These are phyloP conservation scores for Lagopus leucura DNA, from an alignment of 2,113 vertebrate species.

Conservation along the genomic window DNA sequence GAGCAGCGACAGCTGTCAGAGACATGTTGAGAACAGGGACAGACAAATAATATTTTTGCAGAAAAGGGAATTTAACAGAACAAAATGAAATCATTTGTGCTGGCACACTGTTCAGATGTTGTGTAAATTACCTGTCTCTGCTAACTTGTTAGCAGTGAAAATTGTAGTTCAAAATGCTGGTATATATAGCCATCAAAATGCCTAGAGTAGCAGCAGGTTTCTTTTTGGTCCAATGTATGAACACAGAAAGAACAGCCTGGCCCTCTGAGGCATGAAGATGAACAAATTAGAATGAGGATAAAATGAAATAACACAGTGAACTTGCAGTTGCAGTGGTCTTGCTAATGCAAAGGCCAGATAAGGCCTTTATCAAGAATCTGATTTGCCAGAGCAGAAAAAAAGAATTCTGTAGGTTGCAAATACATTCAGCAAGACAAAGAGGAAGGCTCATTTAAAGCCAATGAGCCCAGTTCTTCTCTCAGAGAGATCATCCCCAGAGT, in stretches of 20 bases:
- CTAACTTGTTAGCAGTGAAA: conserved; percentile 12
- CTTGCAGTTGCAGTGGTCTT: not conserved
- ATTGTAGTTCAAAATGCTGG: not conserved
- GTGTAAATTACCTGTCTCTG: not conserved
- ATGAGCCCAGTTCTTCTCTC: not conserved
- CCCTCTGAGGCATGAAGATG: conserved; percentile 50
- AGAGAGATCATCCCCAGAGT: not conserved
- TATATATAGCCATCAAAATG: not conserved
- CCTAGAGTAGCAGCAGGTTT: not conserved
- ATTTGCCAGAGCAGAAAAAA: conserved; percentile 40
- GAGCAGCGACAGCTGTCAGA: not conserved
- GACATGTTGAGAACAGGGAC: not conserved
- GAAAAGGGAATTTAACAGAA: not conserved
- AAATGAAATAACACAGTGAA: conserved; percentile 31
- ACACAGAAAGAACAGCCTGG: not conserved
- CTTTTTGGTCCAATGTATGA: not conserved
- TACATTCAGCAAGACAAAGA: not conserved
- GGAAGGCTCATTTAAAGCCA: not conserved
- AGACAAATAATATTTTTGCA: not conserved
- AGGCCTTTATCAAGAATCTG: conserved; percentile 34
- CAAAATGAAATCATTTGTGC: not conserved
- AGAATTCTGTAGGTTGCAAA: not conserved
- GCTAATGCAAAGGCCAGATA: conserved; percentile 10
- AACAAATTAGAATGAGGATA: conserved; percentile 53
- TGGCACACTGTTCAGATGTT: not conserved